phyloP scores from a whole-genome alignment of 2,797 vertebrate genomes.

The Mormyrus proboscirostris region DNA sequence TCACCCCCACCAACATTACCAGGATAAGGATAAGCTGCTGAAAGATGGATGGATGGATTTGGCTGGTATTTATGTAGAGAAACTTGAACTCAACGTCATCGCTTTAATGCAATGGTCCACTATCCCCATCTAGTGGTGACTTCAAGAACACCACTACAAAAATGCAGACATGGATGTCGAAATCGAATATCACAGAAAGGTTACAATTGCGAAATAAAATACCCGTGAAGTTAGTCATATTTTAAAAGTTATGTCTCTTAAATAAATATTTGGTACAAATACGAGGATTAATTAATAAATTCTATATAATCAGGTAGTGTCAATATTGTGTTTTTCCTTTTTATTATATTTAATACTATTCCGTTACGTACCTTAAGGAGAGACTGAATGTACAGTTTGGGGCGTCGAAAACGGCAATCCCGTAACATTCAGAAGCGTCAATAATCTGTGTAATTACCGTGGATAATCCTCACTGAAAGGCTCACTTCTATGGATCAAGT shows the following conservation, averaged over 20 bases:
- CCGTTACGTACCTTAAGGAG: neutral
- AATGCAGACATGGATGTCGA: neutral
- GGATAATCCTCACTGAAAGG: conserved; percentile 39
- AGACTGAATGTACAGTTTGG: neutral
- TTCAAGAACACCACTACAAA: neutral
- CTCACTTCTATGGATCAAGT: conserved; percentile 27
- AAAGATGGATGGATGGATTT: neutral
- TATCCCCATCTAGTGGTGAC: conserved; percentile 31
- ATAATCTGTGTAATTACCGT: conserved; percentile 36
- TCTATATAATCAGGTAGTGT: neutral
- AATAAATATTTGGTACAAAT: neutral
- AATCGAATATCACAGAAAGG: neutral
- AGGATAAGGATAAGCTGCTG: neutral
- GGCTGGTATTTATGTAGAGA: neutral
- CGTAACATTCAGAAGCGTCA: conserved; percentile 21
- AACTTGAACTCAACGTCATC: neutral
- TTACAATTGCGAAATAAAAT: neutral
- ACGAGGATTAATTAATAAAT: neutral
- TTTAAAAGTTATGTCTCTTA: neutral
- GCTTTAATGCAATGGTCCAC: neutral
- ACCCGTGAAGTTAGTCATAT: neutral
- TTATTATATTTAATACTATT: neutral
- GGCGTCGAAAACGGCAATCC: conserved; percentile 17
- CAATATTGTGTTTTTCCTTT: neutral
- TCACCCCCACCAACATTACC: neutral